A percentile compares a stretch with the other conserved stretches of the same genome.
Conservation (phyloP, 1,140 invertebrate species). For the Cydia fagiglandana region DNA sequence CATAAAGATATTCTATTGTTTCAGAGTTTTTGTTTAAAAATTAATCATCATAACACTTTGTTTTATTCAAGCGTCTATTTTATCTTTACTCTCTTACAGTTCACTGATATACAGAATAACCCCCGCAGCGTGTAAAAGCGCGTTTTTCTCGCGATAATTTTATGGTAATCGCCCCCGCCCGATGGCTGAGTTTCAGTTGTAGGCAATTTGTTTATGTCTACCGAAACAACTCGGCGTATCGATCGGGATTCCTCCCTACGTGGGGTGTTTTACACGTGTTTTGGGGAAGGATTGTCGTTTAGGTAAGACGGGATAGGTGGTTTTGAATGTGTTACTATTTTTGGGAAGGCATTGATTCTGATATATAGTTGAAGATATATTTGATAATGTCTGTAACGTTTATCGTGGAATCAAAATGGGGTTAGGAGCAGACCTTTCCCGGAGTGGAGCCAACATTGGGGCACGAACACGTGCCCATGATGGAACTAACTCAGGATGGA, state of each 20-base stretch:
- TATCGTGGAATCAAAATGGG: too few species aligned
- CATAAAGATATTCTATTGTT: too few species aligned
- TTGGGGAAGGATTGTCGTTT: slow-evolving; percentile 19
- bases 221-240: slow-evolving; percentile 44
- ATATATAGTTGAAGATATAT: too few species aligned
- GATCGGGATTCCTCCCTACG: slow-evolving; percentile 7
- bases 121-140: slow-evolving; percentile 19
- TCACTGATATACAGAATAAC: neutral
- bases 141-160: slow-evolving; percentile 56
- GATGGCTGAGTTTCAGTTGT: slow-evolving; percentile 56
- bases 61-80: too few species aligned
- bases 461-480: too few species aligned
- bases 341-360: neutral
- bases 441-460: too few species aligned
- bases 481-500: too few species aligned
- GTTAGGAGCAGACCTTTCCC: too few species aligned
- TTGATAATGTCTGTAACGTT: too few species aligned
- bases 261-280: slow-evolving; percentile 25
- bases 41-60: too few species aligned
- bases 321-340: neutral
- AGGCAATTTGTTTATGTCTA: slow-evolving; percentile 68
- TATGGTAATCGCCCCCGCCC: slow-evolving; percentile 66
- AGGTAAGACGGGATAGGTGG: neutral
- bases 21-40: too few species aligned
- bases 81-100: too few species aligned